Base-by-base conservation (phyloP, 2,888 invertebrate genomes). In the Drosophila koepferae region DNA sequence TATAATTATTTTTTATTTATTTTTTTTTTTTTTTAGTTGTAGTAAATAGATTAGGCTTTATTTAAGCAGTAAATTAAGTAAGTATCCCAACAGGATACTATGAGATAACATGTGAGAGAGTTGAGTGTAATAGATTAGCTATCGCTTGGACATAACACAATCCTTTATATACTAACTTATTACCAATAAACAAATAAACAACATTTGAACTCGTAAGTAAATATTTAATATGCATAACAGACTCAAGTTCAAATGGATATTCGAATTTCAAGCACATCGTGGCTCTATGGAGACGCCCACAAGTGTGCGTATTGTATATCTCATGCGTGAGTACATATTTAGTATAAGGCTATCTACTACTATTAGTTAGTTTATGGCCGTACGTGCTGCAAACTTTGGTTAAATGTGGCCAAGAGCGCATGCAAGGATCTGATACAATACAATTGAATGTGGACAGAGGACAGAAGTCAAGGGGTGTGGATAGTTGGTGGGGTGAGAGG, bases 301-400 rank as follows among this genome's bases (percentile, higher is more conserved):
- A n/a, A 5, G 34, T 38, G 6, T 10, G 12, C n/a, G 12, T 12
- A 31, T 40, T 20, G 12, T 12, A 31, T 40, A 38, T 66, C 28
- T 38, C 43, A 34, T 18, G 23, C 23, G 16, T 28, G 20, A 34
- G 14, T 40, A 23, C 41, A 34, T 54, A 31, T 9, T 38, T 38
- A 48, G 68, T 55, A 23, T 36, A 46, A 38, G 23, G 8, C 40
- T 55, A 43, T 36, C 20, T 40, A 65, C 59, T 65, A 51, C 59
- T 65, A 51, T 70, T 63, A 49, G 64, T 70, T 63, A 61, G 61
- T 71, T 77, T 75, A 75, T 71, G 56, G 64, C 1, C 12, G 54
- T 67, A 71, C 76, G 71, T 77, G 80, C 64, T 44, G 51, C 44
- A 54, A 71, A 75, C 66, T 75, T 75, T 43, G 38, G 55, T 28